These are phyloP conservation scores for Cosmorhoe ocellata DNA, from an alignment of 2,888 invertebrate species.

Conservation along the genomic window DNA sequence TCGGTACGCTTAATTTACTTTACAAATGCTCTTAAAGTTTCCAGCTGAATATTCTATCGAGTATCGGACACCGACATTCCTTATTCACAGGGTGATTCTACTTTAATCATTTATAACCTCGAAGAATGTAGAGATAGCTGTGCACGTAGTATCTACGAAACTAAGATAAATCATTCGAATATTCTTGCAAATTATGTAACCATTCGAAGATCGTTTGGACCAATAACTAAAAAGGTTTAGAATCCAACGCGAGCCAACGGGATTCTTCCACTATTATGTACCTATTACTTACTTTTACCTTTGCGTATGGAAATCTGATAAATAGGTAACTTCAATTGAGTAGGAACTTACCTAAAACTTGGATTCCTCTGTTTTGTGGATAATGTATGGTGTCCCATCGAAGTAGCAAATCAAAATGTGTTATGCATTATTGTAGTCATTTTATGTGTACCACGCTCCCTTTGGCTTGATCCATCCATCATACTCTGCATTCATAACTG, in stretches of 20 bases:
- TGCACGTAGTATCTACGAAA: constrained; percentile 15
- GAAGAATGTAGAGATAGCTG: constrained; percentile 16
- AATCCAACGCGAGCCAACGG: no score
- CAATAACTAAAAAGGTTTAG: no score
- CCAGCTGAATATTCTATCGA: constrained; percentile 50
- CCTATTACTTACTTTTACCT: no score
- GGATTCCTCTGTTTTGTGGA: no score
- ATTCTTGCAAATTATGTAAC: constrained; percentile 1
- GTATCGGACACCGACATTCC: constrained; percentile 43
- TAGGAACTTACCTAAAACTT: no score
- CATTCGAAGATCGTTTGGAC: no score
- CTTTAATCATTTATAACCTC: constrained; percentile 21
- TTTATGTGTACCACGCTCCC: neutral
- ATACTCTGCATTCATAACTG: constrained; percentile 71
- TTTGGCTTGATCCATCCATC: constrained; percentile 62
- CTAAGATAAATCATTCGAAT: constrained; percentile 16
- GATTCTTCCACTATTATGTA: no score
- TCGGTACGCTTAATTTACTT: constrained; percentile 67
- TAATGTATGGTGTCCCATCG: no score
- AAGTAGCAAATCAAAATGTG: neutral
- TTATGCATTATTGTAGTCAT: neutral
- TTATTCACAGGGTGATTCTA: constrained; percentile 33
- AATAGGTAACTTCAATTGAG: no score
- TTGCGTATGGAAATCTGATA: no score
- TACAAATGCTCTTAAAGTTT: constrained; percentile 67